Evolutionary conservation across 2,888 invertebrate genomes (phyloP).

Genomic region (Pycnomerus fuliginosus): DNA sequence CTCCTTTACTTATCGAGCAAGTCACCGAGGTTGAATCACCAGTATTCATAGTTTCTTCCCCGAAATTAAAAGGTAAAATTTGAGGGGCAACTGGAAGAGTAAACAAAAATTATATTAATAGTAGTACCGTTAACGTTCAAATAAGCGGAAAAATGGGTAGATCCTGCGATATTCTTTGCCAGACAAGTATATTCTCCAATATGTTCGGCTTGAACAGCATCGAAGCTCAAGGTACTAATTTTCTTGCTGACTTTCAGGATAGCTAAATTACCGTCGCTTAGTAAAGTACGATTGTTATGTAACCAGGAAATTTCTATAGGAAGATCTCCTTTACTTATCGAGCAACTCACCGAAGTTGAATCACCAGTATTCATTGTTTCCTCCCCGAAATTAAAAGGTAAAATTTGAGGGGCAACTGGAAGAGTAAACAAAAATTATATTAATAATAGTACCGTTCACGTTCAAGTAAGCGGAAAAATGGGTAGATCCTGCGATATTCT

Average conservation of each 20-base stretch:
- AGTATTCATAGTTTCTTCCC: conserved; percentile 56
- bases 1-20: conserved; percentile 67
- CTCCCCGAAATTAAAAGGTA: conserved; percentile 53
- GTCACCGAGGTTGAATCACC: conserved; percentile 63
- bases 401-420: conserved; percentile 56
- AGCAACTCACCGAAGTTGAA: conserved; percentile 67
- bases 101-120: conserved; percentile 34
- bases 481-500: conserved; percentile 63
- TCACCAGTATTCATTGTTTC: conserved; percentile 70
- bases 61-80: conserved; percentile 53
- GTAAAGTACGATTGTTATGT: neutral
- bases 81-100: conserved; percentile 52
- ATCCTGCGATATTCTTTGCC: conserved; percentile 60
- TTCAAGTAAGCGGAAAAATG: conserved; percentile 63
- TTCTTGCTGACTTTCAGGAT: conserved; percentile 51
- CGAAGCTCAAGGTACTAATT: conserved; percentile 62
- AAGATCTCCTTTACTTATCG: conserved; percentile 71
- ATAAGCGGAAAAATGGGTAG: conserved; percentile 55
- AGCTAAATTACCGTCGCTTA: conserved; percentile 53
- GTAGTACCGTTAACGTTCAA: conserved; percentile 63
- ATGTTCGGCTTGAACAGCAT: conserved; percentile 61
- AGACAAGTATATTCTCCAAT: conserved; percentile 64
- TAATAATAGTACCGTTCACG: conserved; percentile 62
- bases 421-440: neutral
- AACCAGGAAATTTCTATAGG: conserved; percentile 71